Conservation (phyloP, 2,797 vertebrate species). For the Margarornis squamiger region DNA sequence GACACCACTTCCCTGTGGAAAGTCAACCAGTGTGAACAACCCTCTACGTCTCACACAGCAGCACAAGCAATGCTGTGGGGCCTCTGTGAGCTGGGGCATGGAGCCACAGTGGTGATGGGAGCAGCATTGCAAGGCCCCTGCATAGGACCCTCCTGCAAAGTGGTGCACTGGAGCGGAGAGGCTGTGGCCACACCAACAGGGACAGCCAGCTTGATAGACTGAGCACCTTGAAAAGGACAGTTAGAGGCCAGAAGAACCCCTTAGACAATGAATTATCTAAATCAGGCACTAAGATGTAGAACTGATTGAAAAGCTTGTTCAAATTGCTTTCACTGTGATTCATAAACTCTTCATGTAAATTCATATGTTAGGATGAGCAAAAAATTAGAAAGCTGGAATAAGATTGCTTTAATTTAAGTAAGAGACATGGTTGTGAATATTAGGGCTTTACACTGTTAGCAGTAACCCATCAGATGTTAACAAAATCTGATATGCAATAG, state of each 20-base stretch:
- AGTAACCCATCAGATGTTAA: conserved; percentile 78
- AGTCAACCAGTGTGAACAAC: neutral
- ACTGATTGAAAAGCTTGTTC: conserved; percentile 77
- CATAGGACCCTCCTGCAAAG: neutral
- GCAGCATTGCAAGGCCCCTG: neutral
- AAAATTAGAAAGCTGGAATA: conserved; percentile 76
- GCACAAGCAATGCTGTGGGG: neutral
- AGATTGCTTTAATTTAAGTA: conserved; percentile 81
- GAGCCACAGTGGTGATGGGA: neutral
- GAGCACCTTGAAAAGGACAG: neutral
- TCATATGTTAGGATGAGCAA: conserved; percentile 72
- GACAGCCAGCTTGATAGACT: neutral
- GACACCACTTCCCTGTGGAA: neutral
- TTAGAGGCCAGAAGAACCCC: conserved; percentile 42
- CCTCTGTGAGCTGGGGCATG: neutral
- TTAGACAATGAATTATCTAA: conserved; percentile 70
- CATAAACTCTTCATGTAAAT: conserved; percentile 78
- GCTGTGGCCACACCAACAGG: neutral
- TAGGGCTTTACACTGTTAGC: conserved; percentile 74
- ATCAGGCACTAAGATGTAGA: conserved; percentile 70
- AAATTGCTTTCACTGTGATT: conserved; percentile 76
- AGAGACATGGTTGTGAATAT: conserved; percentile 77
- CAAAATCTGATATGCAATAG: conserved; percentile 83
- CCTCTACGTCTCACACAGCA: neutral
- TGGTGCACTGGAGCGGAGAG: neutral